These are phyloP conservation scores for Amphipyra berbera DNA, from an alignment of 2,888 invertebrate species.

Conservation along the genomic window DNA sequence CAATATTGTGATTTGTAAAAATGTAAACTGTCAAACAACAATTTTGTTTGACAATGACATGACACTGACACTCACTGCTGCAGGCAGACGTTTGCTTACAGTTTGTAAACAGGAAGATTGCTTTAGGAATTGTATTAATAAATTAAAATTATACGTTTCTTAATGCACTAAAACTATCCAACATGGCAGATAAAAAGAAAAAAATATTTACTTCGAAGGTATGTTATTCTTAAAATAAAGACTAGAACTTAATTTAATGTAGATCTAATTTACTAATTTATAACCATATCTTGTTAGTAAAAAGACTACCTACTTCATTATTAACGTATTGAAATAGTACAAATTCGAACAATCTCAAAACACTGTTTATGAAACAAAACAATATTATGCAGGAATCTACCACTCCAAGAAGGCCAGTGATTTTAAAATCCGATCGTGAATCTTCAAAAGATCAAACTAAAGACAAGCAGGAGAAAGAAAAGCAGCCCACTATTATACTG, in stretches of 20 bases:
- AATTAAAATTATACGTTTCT: background rate
- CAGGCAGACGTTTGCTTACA: too few relatives aligned
- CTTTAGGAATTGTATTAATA: background rate
- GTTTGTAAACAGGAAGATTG: too few relatives aligned
- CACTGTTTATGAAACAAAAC: background rate
- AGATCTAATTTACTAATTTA: too few relatives aligned
- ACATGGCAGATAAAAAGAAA: slow-evolving; percentile 87
- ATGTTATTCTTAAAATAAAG: slow-evolving; percentile 12
- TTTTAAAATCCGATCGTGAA: slow-evolving; percentile 87
- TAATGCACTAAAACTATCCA: background rate
- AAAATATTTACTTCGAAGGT: slow-evolving; percentile 83
- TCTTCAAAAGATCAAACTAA: slow-evolving; percentile 74
- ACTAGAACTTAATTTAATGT: too few relatives aligned
- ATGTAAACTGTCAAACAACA: too few relatives aligned
- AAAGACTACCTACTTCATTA: too few relatives aligned
- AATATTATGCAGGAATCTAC: slow-evolving; percentile 71
- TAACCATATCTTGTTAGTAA: too few relatives aligned
- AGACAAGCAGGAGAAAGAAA: slow-evolving; percentile 84
- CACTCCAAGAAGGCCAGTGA: slow-evolving; percentile 79
- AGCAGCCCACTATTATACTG: slow-evolving; percentile 92
- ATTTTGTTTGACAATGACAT: too few relatives aligned
- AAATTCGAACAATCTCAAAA: too few relatives aligned
- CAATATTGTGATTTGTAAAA: too few relatives aligned
- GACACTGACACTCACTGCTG: too few relatives aligned
- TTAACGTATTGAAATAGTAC: too few relatives aligned